phyloP scores from a whole-genome alignment of 2,888 invertebrate genomes.

The Rhyacophila evoluta region DNA sequence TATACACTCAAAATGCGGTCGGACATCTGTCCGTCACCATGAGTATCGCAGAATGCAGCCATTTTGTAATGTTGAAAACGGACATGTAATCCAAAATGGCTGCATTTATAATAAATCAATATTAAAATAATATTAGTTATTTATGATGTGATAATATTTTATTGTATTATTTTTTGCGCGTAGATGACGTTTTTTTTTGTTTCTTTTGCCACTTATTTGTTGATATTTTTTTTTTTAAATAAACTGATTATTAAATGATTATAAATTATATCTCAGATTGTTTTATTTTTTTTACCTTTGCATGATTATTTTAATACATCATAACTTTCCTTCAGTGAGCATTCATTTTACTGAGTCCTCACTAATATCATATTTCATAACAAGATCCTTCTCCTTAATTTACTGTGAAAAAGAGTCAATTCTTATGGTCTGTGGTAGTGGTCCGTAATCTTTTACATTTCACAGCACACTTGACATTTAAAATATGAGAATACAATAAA shows the following conservation, averaged over 20 bases:
- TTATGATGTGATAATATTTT: neutral
- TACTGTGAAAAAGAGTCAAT: no score
- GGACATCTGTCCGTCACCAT: neutral
- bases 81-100: neutral
- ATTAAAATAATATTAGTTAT: neutral
- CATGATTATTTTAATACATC: no score
- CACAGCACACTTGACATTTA: no score
- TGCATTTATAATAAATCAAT: neutral
- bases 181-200: constrained; percentile 7
- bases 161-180: constrained; percentile 14
- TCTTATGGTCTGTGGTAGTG: no score
- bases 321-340: no score
- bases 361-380: no score
- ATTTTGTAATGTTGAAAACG: neutral
- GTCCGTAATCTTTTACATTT: no score
- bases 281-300: neutral
- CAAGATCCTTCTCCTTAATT: no score
- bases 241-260: neutral
- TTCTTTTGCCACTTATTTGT: neutral
- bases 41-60: neutral
- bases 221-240: neutral
- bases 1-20: neutral
- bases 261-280: neutral
- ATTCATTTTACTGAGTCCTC: no score
- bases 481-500: no score